A percentile compares a stretch with the other conserved stretches of the same genome.
Conservation (phyloP, 2,113 vertebrate species). For the Daubentonia madagascariensis region DNA sequence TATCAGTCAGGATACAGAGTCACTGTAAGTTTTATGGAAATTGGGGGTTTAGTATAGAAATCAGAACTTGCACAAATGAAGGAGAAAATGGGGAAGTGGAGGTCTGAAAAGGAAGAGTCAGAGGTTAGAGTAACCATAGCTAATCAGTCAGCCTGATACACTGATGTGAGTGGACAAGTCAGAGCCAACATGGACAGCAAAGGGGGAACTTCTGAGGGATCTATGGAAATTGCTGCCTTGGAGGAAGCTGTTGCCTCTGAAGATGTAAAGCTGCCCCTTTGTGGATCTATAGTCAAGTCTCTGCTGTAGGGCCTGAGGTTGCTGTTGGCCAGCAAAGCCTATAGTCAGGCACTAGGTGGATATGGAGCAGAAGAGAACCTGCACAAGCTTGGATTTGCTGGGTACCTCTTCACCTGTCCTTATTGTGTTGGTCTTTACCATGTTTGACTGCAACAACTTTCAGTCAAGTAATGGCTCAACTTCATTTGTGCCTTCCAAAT, state of each 20-base stretch:
- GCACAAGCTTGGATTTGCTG: not conserved
- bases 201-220: not conserved
- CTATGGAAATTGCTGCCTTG: not conserved
- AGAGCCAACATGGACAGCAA: not conserved
- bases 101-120: not conserved
- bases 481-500: not conserved
- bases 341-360: not conserved
- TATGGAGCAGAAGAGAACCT: not conserved
- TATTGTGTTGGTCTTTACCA: not conserved
- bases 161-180: fast-evolving
- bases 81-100: not conserved
- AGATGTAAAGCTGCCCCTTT: not conserved
- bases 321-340: not conserved
- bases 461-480: not conserved
- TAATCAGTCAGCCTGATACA: not conserved
- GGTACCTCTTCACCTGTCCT: not conserved
- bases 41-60: not conserved
- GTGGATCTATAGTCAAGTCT: not conserved
- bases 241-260: not conserved
- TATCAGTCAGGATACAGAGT: not conserved
- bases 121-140: not conserved
- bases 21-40: not conserved
- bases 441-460: not conserved
- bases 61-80: not conserved
- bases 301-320: not conserved